Evolutionary conservation across 2,797 vertebrate genomes (phyloP).

Genomic region (Parotocinclus haroldoi): DNA sequence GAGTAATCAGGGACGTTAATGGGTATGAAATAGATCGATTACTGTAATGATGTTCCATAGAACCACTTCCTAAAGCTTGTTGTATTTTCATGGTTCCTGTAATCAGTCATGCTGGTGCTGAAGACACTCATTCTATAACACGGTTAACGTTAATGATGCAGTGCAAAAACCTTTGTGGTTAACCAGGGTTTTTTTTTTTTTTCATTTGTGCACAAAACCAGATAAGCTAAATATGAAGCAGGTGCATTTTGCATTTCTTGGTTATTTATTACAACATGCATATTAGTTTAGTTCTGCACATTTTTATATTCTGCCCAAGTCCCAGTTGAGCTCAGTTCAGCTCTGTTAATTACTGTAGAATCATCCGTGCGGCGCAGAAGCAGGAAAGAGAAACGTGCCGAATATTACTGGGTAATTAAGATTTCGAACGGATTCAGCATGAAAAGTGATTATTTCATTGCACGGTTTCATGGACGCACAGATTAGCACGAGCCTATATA

Average conservation of each 20-base stretch:
- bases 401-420: too few relatives aligned
- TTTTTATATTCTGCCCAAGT: not conserved
- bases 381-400: too few relatives aligned
- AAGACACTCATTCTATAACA: not conserved
- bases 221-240: conserved; percentile 27
- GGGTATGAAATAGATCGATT: not conserved
- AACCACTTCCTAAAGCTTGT: conserved; percentile 3
- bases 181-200: not conserved
- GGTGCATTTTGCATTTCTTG: not conserved
- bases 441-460: too few relatives aligned
- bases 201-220: conserved; percentile 10
- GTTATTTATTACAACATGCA: not conserved
- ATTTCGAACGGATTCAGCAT: too few relatives aligned
- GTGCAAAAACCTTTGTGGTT: not conserved
- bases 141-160: not conserved
- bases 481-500: too few relatives aligned
- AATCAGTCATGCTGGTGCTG: conserved; percentile 26
- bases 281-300: not conserved
- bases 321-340: too few relatives aligned
- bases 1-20: not conserved
- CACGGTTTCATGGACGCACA: too few relatives aligned
- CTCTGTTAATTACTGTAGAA: too few relatives aligned
- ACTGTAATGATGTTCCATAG: not conserved
- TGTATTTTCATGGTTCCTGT: not conserved
- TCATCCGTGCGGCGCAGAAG: too few relatives aligned